Evolutionary conservation across 2,797 vertebrate species (phyloP).

Genomic region (Triplophysa bombifrons): DNA sequence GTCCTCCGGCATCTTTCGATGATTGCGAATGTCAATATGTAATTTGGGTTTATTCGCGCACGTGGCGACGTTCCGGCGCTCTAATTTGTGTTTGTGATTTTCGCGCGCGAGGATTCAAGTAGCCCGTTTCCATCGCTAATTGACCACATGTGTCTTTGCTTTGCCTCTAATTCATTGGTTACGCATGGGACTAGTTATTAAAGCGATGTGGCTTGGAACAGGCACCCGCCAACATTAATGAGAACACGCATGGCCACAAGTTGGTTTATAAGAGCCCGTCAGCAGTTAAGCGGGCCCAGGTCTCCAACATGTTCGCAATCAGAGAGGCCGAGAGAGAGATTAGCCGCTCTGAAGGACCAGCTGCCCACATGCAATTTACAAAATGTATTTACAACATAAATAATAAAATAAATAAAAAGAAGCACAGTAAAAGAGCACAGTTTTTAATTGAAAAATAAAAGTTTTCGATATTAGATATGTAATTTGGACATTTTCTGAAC

Average conservation of each 20-base stretch:
- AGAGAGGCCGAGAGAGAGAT: conserved; percentile 26
- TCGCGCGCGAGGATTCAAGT: conserved; percentile 39
- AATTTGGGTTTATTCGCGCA: conserved; percentile 21
- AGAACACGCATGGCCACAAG: conserved; percentile 58
- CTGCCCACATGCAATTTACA: conserved; percentile 57
- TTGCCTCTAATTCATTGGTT: conserved; percentile 59
- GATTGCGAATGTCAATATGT: conserved; percentile 25
- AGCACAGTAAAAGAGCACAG: too few species aligned
- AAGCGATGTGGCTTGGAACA: conserved; percentile 50
- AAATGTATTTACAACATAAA: neutral
- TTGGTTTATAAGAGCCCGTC: conserved; percentile 53
- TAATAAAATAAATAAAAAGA: neutral
- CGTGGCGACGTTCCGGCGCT: neutral
- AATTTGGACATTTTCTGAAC: too few species aligned
- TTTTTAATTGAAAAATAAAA: too few species aligned
- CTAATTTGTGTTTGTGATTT: conserved; percentile 41
- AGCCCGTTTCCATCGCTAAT: conserved; percentile 52
- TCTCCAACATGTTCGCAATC: conserved; percentile 32
- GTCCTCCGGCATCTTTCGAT: conserved; percentile 6
- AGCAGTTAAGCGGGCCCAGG: conserved; percentile 44
- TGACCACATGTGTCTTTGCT: conserved; percentile 61
- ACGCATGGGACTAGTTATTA: conserved; percentile 55
- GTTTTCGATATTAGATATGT: too few species aligned
- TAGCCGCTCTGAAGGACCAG: conserved; percentile 27
- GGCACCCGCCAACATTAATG: conserved; percentile 52